phyloP scores from a whole-genome alignment of 1,140 invertebrate genomes.

The Drosophila nasuta region DNA sequence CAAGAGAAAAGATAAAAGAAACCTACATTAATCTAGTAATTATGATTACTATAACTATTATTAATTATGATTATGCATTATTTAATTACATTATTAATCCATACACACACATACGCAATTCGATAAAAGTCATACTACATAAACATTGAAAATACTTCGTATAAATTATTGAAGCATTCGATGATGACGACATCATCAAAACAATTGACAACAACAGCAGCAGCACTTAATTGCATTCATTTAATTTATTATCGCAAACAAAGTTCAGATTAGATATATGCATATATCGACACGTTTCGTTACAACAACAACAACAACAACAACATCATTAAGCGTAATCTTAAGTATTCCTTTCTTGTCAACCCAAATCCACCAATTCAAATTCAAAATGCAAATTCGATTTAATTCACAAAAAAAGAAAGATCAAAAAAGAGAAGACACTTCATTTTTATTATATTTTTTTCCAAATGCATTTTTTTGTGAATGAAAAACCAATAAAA shows the following conservation, averaged over 20 bases:
- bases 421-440: slow-evolving; percentile 3
- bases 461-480: slow-evolving; percentile 32
- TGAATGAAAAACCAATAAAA: slow-evolving; percentile 27
- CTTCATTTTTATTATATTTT: slow-evolving; percentile 31
- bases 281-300: slow-evolving; percentile 12
- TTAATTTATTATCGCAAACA: slow-evolving; percentile 36
- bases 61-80: slow-evolving; percentile 17
- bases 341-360: slow-evolving; percentile 13
- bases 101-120: slow-evolving; percentile 40
- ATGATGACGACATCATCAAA: slow-evolving; percentile 9
- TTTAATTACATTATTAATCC: slow-evolving; percentile 37
- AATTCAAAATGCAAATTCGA: slow-evolving; percentile 10
- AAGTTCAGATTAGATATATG: slow-evolving; percentile 9
- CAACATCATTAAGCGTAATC: slow-evolving; percentile 1
- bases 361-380: not conserved
- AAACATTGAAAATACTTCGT: slow-evolving; percentile 18
- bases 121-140: slow-evolving; percentile 66
- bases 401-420: not conserved
- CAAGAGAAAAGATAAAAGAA: slow-evolving; percentile 2
- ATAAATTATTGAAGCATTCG: slow-evolving; percentile 35
- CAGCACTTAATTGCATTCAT: slow-evolving; percentile 34
- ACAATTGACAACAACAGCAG: slow-evolving; percentile 2
- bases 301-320: slow-evolving; percentile 3
- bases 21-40: slow-evolving; percentile 40
- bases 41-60: slow-evolving; percentile 27